phyloP scores from a whole-genome alignment of 1,140 invertebrate species.

The Drosophila prosaltans region DNA sequence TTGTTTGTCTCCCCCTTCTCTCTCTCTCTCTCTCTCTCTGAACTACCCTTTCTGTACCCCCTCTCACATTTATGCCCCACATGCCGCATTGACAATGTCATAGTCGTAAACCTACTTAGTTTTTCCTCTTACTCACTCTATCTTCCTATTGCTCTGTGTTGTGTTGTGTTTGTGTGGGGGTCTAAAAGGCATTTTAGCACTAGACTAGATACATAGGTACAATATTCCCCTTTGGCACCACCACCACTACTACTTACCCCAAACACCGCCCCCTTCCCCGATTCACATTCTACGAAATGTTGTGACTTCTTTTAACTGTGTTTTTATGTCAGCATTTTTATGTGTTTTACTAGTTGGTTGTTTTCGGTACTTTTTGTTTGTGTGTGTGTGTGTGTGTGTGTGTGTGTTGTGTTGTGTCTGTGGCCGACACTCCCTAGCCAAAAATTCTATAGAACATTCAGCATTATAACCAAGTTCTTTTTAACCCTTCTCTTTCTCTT shows the following conservation, averaged over 20 bases:
- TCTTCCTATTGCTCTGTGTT: no score
- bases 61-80: neutral
- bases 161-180: neutral
- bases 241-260: slow-evolving; percentile 10
- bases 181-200: slow-evolving; percentile 46
- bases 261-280: slow-evolving; percentile 12
- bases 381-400: slow-evolving; percentile 12
- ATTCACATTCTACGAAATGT: slow-evolving; percentile 13
- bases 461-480: slow-evolving; percentile 15
- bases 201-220: slow-evolving; percentile 36
- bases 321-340: slow-evolving; percentile 72
- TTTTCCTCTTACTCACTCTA: slow-evolving; percentile 5
- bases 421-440: slow-evolving; percentile 22
- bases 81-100: slow-evolving; percentile 4
- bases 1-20: neutral
- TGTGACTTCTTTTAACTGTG: slow-evolving; percentile 62
- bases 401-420: slow-evolving; percentile 7
- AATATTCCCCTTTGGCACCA: no score
- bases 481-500: neutral
- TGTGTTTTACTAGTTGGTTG: slow-evolving; percentile 36
- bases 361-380: slow-evolving; percentile 39
- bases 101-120: slow-evolving; percentile 14
- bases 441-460: slow-evolving; percentile 29
- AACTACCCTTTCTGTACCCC: neutral
- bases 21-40: neutral